A percentile compares a stretch with the other conserved stretches of the same genome.
These are phyloP conservation scores for Bicyclus anynana DNA, from an alignment of 1,140 invertebrate genomes.

Conservation along the genomic window DNA sequence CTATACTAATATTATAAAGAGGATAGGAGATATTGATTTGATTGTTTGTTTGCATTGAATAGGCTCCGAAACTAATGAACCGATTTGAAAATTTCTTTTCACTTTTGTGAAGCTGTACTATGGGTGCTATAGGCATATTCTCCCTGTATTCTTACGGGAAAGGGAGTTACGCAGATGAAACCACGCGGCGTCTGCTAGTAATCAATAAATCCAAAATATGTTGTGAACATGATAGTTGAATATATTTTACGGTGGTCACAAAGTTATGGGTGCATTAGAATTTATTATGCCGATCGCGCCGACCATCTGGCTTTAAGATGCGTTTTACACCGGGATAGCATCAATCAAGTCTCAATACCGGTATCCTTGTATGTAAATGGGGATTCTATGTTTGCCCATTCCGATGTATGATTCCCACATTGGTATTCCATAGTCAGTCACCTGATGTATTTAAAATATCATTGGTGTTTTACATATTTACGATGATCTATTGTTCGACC, in stretches of 20 bases:
- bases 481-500: neutral
- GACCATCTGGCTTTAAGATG: constrained; percentile 27
- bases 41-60: no score
- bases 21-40: no score
- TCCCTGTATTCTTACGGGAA: no score
- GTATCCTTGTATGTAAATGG: constrained; percentile 25
- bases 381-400: constrained; percentile 15
- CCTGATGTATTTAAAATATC: constrained; percentile 9
- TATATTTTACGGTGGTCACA: constrained; percentile 27
- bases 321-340: constrained; percentile 23
- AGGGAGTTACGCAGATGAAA: no score
- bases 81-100: no score
- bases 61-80: no score
- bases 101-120: no score
- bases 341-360: constrained; percentile 21
- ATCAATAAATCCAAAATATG: constrained; percentile 16
- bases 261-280: constrained; percentile 25
- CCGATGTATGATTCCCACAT: constrained; percentile 20
- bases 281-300: constrained; percentile 19
- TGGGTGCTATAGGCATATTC: no score
- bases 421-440: constrained; percentile 15
- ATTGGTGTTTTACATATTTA: constrained; percentile 5
- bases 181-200: no score
- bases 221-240: constrained; percentile 17
- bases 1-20: no score